These are phyloP conservation scores for Neuroterus valhalla DNA, from an alignment of 1,140 invertebrate genomes.

Conservation along the genomic window DNA sequence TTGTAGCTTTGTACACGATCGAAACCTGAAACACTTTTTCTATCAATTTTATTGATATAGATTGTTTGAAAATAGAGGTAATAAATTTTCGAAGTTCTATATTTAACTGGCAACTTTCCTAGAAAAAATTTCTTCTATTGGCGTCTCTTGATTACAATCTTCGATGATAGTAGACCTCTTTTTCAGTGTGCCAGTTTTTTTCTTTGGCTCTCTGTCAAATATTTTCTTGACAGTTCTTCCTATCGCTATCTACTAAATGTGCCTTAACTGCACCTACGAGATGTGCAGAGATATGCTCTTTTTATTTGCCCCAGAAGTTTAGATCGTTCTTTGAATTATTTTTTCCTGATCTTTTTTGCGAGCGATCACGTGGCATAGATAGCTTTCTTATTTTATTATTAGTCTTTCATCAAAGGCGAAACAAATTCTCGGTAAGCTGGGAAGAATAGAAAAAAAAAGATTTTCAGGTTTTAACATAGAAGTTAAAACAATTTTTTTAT, in stretches of 20 bases:
- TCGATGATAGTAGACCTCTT: conserved; percentile 15
- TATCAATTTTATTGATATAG: no score
- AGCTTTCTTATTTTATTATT: no score
- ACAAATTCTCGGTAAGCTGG: no score
- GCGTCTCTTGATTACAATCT: not conserved
- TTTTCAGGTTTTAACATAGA: no score
- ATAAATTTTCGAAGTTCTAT: not conserved
- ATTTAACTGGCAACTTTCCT: not conserved
- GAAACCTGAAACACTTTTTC: no score
- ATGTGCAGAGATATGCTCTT: not conserved
- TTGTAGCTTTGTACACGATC: no score
- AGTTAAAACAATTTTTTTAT: no score
- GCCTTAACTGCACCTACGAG: conserved; percentile 8
- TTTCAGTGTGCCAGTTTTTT: conserved; percentile 14
- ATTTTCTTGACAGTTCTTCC: conserved; percentile 20
- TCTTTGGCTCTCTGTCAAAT: conserved; percentile 14
- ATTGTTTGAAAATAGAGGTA: not conserved
- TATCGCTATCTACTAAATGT: conserved; percentile 19
- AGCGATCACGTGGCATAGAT: no score
- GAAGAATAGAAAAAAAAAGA: no score
- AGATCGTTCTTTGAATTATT: not conserved
- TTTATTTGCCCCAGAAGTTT: conserved; percentile 13
- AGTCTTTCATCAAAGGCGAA: no score
- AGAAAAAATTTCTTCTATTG: not conserved
- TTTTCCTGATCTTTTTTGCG: no score